Evolutionary conservation across 1,140 invertebrate species (phyloP).

Genomic region (Drosophila parvula): DNA sequence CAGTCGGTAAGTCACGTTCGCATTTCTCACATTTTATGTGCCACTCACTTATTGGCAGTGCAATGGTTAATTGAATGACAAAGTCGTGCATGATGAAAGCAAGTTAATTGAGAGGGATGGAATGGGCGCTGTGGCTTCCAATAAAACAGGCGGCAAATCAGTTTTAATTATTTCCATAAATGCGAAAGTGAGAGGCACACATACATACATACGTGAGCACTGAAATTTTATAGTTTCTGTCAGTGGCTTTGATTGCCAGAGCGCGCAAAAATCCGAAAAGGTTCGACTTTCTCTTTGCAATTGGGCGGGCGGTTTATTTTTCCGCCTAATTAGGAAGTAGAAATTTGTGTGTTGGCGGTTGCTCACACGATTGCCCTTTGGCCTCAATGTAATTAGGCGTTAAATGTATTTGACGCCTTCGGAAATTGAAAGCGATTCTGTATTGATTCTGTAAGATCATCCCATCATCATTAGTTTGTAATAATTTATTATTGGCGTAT

Average conservation of each 20-base stretch:
- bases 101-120: constrained; percentile 43
- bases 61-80: constrained; percentile 69
- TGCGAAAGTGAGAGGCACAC: constrained; percentile 29
- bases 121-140: constrained; percentile 5
- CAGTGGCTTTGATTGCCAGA: constrained; percentile 67
- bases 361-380: constrained; percentile 20
- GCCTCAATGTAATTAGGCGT: constrained; percentile 56
- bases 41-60: constrained; percentile 49
- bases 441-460: neutral
- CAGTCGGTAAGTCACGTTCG: constrained; percentile 53
- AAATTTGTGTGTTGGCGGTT: constrained; percentile 37
- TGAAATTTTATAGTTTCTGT: constrained; percentile 57
- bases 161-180: constrained; percentile 80
- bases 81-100: constrained; percentile 54
- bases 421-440: constrained; percentile 1
- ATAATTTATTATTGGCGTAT: neutral
- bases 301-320: constrained; percentile 31
- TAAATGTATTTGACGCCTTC: constrained; percentile 56
- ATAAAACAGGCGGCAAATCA: constrained; percentile 65
- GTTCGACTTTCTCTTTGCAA: neutral
- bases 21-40: constrained; percentile 45
- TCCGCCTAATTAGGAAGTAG: constrained; percentile 64
- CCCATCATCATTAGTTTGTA: neutral
- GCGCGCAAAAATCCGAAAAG: constrained; percentile 45
- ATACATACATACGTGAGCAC: constrained; percentile 43